Conservation (phyloP, 2,888 invertebrate genomes). For the Pyrrhosoma nymphula region DNA sequence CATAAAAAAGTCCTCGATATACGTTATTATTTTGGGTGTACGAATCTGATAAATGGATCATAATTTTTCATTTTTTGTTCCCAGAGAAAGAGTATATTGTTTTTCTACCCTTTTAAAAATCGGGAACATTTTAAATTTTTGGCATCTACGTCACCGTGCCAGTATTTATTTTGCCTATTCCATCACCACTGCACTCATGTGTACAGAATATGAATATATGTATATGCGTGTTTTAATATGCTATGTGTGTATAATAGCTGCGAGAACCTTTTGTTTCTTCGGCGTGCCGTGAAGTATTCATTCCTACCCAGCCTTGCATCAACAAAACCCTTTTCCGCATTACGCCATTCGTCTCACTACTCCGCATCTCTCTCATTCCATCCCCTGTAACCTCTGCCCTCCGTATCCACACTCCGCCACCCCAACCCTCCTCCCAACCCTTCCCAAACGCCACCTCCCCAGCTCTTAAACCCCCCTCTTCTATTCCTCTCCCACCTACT, state of each 20-base stretch:
- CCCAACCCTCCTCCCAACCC: not conserved
- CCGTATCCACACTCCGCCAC: not conserved
- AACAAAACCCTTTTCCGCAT: constrained; percentile 61
- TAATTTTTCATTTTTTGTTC: too few relatives aligned
- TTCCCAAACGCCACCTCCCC: not conserved
- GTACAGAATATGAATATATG: too few relatives aligned
- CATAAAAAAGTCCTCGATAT: too few relatives aligned
- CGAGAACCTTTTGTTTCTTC: constrained; percentile 36
- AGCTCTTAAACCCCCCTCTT: too few relatives aligned
- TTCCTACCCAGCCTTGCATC: constrained; percentile 48
- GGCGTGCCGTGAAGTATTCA: constrained; percentile 41
- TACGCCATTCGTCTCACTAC: constrained; percentile 35
- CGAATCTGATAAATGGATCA: too few relatives aligned
- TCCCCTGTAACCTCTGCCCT: not conserved
- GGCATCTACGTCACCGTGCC: too few relatives aligned
- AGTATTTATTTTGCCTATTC: too few relatives aligned
- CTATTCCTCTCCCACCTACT: not conserved
- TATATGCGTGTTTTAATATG: not conserved
- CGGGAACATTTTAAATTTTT: too few relatives aligned
- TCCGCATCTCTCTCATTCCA: not conserved
- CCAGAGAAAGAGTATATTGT: too few relatives aligned
- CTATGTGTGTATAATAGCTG: not conserved
- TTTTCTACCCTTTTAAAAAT: too few relatives aligned
- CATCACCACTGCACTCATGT: too few relatives aligned
- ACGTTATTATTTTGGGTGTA: too few relatives aligned